Conservation (phyloP, 2,113 vertebrate genomes). For the Gnathonemus echidnorhynchus region DNA sequence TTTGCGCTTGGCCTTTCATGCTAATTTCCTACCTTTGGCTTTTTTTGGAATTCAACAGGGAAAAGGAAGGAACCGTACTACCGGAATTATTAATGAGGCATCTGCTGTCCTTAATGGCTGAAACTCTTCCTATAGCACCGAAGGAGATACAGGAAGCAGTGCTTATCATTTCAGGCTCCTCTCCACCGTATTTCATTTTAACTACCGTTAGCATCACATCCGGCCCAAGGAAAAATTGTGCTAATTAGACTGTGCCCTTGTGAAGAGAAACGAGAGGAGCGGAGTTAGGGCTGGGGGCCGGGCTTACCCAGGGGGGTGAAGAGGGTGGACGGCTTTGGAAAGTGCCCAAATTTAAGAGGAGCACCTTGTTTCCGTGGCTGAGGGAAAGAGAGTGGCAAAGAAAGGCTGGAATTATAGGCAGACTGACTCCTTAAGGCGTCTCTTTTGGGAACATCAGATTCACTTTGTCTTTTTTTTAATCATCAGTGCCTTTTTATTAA, state of each 20-base stretch:
- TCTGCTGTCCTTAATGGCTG: slow-evolving; percentile 32
- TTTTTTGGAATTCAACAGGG: slow-evolving; percentile 29
- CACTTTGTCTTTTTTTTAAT: not conserved
- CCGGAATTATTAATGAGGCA: slow-evolving; percentile 37
- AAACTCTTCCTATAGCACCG: slow-evolving; percentile 39
- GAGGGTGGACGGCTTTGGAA: not conserved
- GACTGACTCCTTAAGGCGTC: not conserved
- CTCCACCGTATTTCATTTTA: slow-evolving; percentile 64
- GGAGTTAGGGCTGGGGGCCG: not conserved
- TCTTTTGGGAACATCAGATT: not conserved
- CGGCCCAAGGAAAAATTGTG: slow-evolving; percentile 34
- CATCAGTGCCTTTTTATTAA: not conserved
- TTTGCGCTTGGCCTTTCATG: slow-evolving; percentile 21
- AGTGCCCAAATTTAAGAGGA: not conserved
- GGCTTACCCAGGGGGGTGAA: not conserved
- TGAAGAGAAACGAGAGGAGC: slow-evolving; percentile 2
- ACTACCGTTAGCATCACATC: slow-evolving; percentile 57
- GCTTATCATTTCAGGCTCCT: slow-evolving; percentile 38
- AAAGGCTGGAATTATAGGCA: not conserved
- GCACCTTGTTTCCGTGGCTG: not conserved
- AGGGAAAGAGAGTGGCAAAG: not conserved
- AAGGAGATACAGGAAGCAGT: slow-evolving; percentile 51
- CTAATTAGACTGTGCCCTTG: slow-evolving; percentile 30
- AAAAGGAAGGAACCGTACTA: slow-evolving; percentile 27
- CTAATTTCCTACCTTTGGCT: not conserved